Evolutionary conservation across 2,797 vertebrate genomes (phyloP).

Genomic region (Anguilla marmorata): DNA sequence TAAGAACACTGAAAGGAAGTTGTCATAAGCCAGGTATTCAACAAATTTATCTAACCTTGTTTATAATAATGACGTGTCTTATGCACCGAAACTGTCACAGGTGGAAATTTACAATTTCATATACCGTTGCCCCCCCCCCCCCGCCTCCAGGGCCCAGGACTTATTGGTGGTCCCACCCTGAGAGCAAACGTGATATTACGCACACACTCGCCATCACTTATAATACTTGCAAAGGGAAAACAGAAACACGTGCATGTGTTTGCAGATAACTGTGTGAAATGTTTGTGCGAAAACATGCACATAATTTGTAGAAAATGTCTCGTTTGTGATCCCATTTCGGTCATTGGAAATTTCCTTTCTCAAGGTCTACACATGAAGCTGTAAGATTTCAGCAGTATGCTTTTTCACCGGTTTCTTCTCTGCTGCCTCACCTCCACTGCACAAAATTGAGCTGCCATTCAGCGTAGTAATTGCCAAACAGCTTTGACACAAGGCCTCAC

Average conservation of each 20-base stretch:
- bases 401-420: not conserved
- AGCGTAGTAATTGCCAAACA: constrained; percentile 21
- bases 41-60: not conserved
- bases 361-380: not conserved
- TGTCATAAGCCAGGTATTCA: not conserved
- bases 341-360: constrained; percentile 12
- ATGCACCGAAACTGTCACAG: not conserved
- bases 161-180: too few species aligned
- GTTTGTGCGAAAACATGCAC: not conserved
- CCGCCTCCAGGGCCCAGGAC: too few species aligned
- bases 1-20: not conserved
- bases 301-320: not conserved
- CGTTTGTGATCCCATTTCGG: not conserved
- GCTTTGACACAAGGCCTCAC: constrained; percentile 24
- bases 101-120: not conserved
- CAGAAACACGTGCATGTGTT: not conserved
- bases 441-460: constrained; percentile 34
- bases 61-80: not conserved
- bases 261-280: not conserved
- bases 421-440: constrained; percentile 27
- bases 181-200: too few species aligned
- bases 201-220: too few species aligned
- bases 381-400: not conserved
- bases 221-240: too few species aligned
- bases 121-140: too few species aligned